A percentile compares a stretch with the other conserved stretches of the same genome.
Evolutionary conservation across 2,797 vertebrate genomes (phyloP).

Genomic region (Anabacerthia variegaticeps): DNA sequence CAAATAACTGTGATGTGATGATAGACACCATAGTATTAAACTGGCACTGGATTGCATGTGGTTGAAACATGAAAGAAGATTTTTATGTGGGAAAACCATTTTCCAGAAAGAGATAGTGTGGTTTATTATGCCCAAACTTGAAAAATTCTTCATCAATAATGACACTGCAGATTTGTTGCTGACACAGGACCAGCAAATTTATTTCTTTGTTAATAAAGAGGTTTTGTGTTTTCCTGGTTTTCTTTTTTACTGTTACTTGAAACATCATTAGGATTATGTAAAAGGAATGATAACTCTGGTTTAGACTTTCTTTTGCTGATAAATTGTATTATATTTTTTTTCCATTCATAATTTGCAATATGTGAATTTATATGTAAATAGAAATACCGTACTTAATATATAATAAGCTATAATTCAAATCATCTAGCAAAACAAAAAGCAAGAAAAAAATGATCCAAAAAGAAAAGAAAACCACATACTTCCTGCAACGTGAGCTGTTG

Average conservation of each 20-base stretch:
- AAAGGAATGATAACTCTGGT: not conserved
- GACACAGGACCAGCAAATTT: not conserved
- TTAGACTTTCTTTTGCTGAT: not conserved
- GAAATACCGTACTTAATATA: not conserved
- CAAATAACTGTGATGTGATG: not conserved
- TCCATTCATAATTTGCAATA: not conserved
- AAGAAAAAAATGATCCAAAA: not conserved
- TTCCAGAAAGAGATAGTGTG: not conserved
- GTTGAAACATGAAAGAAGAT: slow-evolving; percentile 1
- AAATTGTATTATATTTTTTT: not conserved
- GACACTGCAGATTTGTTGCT: not conserved
- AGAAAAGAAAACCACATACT: not conserved
- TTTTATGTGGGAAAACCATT: slow-evolving; percentile 9
- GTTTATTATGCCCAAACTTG: not conserved
- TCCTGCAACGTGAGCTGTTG: not conserved
- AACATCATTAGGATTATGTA: not conserved
- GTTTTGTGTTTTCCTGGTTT: not conserved
- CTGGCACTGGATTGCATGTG: not conserved
- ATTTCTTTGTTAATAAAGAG: not conserved
- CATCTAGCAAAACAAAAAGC: not conserved
- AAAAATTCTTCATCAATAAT: not conserved
- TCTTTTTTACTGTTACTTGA: not conserved
- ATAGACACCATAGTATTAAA: not conserved
- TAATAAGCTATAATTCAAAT: not conserved
- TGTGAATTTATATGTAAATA: not conserved